A percentile compares a stretch with the other conserved stretches of the same genome.
Conservation (phyloP, 2,888 invertebrate genomes). For the Idaea straminata region DNA sequence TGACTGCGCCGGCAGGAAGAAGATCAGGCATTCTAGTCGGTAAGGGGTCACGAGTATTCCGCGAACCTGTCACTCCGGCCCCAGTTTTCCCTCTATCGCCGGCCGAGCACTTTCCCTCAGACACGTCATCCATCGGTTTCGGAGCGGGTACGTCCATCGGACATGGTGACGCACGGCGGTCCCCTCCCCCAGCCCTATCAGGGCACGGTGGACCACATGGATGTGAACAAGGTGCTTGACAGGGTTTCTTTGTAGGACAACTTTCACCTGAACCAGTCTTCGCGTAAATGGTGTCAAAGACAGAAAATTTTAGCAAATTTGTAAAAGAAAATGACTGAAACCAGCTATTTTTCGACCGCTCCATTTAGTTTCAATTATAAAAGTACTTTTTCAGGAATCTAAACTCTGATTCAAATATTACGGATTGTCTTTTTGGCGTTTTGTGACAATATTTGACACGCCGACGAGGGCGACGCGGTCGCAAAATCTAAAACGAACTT, state of each 20-base stretch:
- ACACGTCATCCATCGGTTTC: slow-evolving; percentile 21
- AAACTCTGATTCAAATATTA: neutral
- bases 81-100: slow-evolving; percentile 69
- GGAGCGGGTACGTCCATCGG: slow-evolving; percentile 43
- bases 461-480: too few species aligned
- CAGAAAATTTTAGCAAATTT: slow-evolving; percentile 51
- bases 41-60: slow-evolving; percentile 42
- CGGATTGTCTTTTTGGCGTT: neutral
- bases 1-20: slow-evolving; percentile 52
- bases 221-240: slow-evolving; percentile 2
- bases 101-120: slow-evolving; percentile 38
- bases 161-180: slow-evolving; percentile 17
- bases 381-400: neutral
- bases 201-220: slow-evolving; percentile 14
- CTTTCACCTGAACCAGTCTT: slow-evolving; percentile 41
- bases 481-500: too few species aligned
- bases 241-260: slow-evolving; percentile 7
- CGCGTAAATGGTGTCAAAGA: slow-evolving; percentile 61
- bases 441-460: neutral
- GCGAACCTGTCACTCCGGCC: slow-evolving; percentile 68
- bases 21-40: slow-evolving; percentile 38
- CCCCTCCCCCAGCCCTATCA: slow-evolving; percentile 22
- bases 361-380: neutral
- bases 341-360: neutral
- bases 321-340: slow-evolving; percentile 40